These are phyloP conservation scores for Melipona beecheii DNA, from an alignment of 2,888 invertebrate species.

Conservation along the genomic window DNA sequence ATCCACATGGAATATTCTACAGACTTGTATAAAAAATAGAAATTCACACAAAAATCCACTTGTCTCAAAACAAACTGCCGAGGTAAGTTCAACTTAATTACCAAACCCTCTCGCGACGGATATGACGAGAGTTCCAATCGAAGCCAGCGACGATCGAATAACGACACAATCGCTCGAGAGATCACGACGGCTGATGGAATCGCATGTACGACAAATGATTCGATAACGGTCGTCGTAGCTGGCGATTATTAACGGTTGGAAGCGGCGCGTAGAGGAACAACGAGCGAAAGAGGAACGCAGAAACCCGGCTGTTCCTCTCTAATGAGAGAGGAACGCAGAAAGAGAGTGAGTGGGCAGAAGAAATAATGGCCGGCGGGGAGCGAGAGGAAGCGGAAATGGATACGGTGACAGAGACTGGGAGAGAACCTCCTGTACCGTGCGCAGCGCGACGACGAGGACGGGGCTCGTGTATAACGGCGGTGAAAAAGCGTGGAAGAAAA, in stretches of 20 bases:
- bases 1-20: too few relatives aligned
- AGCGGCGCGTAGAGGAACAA: not conserved
- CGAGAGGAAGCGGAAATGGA: constrained; percentile 43
- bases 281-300: too few relatives aligned
- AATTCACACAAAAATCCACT: too few relatives aligned
- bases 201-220: constrained; percentile 36
- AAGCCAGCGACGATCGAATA: not conserved
- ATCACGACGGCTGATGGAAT: not conserved
- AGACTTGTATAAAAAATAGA: too few relatives aligned
- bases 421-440: not conserved
- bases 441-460: not conserved
- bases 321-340: constrained; percentile 33
- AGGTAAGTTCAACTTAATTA: too few relatives aligned
- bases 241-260: constrained; percentile 34
- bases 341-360: not conserved
- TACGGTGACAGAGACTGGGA: constrained; percentile 29
- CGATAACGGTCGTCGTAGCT: constrained; percentile 1
- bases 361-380: constrained; percentile 31
- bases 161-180: not conserved
- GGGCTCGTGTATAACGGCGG: not conserved
- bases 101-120: too few relatives aligned
- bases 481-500: constrained; percentile 51
- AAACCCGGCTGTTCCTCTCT: not conserved
- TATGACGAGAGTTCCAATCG: too few relatives aligned
- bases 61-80: too few relatives aligned